Evolutionary conservation across 2,797 vertebrate species (phyloP).

Genomic region (Poeciliopsis turneri): DNA sequence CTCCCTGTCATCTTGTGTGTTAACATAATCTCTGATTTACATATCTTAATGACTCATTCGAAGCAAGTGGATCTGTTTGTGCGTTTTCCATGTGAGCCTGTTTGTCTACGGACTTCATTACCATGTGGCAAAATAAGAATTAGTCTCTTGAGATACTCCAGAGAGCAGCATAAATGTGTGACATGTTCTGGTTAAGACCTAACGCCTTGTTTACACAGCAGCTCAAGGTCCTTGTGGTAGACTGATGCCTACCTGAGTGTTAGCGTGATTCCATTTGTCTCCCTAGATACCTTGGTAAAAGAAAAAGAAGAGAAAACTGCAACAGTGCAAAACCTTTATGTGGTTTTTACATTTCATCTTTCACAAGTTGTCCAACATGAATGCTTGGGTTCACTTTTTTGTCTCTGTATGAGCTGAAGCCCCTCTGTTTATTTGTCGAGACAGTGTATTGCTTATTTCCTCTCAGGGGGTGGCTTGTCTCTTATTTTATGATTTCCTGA

Average conservation of each 20-base stretch:
- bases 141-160: conserved; percentile 42
- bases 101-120: conserved; percentile 53
- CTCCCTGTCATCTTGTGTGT: conserved; percentile 37
- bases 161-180: conserved; percentile 51
- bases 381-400: conserved; percentile 37
- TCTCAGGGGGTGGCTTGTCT: conserved; percentile 70
- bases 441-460: conserved; percentile 57
- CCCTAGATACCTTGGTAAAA: conserved; percentile 18
- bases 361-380: conserved; percentile 44
- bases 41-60: conserved; percentile 70
- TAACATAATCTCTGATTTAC: conserved; percentile 68
- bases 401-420: conserved; percentile 45
- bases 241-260: conserved; percentile 33
- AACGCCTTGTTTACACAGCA: conserved; percentile 60
- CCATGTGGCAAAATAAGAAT: conserved; percentile 29
- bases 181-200: conserved; percentile 65
- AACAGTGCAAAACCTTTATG: conserved; percentile 21
- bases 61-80: conserved; percentile 46
- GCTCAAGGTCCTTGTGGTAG: conserved; percentile 37
- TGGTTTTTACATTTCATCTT: conserved; percentile 47
- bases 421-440: conserved; percentile 67
- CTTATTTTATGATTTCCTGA: conserved; percentile 77
- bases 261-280: conserved; percentile 27
- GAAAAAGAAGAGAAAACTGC: conserved; percentile 26
- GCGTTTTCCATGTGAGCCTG: conserved; percentile 39